phyloP scores from a whole-genome alignment of 2,113 vertebrate genomes.

The Poeciliopsis turrubarensis region DNA sequence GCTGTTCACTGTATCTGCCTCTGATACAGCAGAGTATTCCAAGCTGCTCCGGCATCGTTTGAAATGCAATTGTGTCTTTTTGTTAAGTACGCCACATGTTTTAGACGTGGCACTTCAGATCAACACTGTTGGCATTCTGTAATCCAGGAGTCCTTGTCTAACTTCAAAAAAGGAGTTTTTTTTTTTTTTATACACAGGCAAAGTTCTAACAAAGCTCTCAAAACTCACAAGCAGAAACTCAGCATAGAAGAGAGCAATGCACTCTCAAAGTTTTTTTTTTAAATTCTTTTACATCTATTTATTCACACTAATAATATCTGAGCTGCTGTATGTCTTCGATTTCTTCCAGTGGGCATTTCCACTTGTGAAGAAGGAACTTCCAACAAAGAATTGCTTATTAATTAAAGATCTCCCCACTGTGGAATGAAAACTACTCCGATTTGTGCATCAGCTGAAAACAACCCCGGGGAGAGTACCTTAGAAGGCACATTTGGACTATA shows the following conservation, averaged over 20 bases:
- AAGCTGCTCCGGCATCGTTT: constrained; percentile 16
- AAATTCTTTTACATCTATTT: constrained; percentile 52
- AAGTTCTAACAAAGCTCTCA: constrained; percentile 31
- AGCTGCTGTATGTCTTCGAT: constrained; percentile 28
- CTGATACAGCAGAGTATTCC: constrained; percentile 33
- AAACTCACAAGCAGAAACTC: constrained; percentile 38
- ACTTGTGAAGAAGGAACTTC: constrained; percentile 57
- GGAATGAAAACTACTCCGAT: constrained; percentile 40
- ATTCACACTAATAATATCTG: constrained; percentile 51
- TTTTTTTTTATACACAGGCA: constrained; percentile 29
- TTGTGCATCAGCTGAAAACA: constrained; percentile 55
- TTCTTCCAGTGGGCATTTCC: constrained; percentile 51
- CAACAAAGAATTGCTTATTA: constrained; percentile 64
- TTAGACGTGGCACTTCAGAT: constrained; percentile 47
- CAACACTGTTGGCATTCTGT: constrained; percentile 40
- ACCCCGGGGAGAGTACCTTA: constrained; percentile 28
- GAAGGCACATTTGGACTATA: constrained; percentile 50
- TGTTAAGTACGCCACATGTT: constrained; percentile 47
- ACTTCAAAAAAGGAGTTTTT: constrained; percentile 43
- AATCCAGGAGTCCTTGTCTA: constrained; percentile 54
- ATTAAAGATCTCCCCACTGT: constrained; percentile 68
- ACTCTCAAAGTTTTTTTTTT: constrained; percentile 33
- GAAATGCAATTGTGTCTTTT: constrained; percentile 1
- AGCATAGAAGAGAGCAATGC: constrained; percentile 16
- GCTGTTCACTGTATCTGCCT: constrained; percentile 9